These are phyloP conservation scores for Aspidapion aeneum DNA, from an alignment of 2,888 invertebrate species.

Conservation along the genomic window DNA sequence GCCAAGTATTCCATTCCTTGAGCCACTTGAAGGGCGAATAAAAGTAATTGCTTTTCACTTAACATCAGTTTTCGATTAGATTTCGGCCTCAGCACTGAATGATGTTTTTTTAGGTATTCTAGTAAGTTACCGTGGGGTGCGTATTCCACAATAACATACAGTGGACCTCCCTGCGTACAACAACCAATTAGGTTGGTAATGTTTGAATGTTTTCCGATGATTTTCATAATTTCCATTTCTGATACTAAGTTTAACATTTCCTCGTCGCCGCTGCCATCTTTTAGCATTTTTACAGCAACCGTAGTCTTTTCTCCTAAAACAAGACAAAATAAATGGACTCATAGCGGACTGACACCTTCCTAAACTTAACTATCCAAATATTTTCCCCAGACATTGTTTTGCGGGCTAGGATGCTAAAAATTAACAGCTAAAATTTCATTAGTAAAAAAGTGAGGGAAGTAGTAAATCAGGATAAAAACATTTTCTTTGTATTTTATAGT, in stretches of 20 bases:
- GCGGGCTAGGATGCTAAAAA: no score
- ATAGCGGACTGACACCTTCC: no score
- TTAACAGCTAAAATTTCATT: no score
- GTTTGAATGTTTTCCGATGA: neutral
- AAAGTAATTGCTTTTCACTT: neutral
- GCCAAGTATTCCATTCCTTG: neutral
- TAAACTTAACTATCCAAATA: no score
- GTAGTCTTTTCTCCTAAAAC: neutral
- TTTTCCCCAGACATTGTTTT: no score
- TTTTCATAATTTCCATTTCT: neutral
- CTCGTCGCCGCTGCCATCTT: neutral
- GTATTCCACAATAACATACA: slow-evolving; percentile 76
- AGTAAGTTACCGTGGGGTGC: slow-evolving; percentile 60
- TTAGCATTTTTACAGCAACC: neutral
- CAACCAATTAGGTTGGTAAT: slow-evolving; percentile 1
- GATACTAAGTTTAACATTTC: neutral
- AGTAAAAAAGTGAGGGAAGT: no score
- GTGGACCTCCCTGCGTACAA: slow-evolving; percentile 55
- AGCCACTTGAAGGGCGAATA: neutral
- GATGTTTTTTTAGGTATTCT: slow-evolving; percentile 49
- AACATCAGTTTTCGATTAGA: neutral
- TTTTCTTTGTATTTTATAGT: no score
- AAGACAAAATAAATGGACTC: no score
- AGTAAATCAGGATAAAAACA: no score
- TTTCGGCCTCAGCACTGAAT: neutral